Evolutionary conservation across 1,140 invertebrate species (phyloP).

Genomic region (Wasmannia auropunctata): DNA sequence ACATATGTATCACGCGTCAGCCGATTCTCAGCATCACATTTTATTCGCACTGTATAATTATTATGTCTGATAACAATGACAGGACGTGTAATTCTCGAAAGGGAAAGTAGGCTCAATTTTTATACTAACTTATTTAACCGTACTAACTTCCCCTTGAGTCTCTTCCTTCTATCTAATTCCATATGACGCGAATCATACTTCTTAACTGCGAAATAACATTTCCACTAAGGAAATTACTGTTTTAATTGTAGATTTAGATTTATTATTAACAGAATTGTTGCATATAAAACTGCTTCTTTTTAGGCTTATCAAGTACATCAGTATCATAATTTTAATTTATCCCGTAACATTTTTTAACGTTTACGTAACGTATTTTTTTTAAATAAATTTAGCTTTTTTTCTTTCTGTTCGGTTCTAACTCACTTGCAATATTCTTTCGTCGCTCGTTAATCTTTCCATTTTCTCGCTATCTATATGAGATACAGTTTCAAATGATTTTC

Average conservation of each 20-base stretch:
- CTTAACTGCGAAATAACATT: slow-evolving; percentile 8
- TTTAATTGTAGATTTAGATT: slow-evolving; percentile 1
- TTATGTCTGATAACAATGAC: slow-evolving; percentile 30
- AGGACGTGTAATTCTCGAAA: slow-evolving; percentile 33
- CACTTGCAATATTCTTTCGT: not conserved
- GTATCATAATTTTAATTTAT: not conserved
- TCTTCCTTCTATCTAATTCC: not conserved
- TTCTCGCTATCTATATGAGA: slow-evolving; percentile 27
- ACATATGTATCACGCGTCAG: slow-evolving; percentile 33
- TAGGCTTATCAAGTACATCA: not conserved
- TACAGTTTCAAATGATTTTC: slow-evolving; percentile 69
- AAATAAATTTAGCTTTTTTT: not conserved
- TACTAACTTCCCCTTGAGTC: slow-evolving; percentile 12
- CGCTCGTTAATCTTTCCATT: not conserved
- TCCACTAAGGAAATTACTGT: not conserved
- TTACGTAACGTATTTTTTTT: not conserved
- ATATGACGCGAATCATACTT: not conserved
- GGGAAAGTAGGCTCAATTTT: slow-evolving; percentile 10
- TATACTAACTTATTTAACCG: slow-evolving; percentile 6
- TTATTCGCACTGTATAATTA: slow-evolving; percentile 39
- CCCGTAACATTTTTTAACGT: no score
- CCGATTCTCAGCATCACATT: slow-evolving; percentile 71
- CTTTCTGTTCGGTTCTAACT: not conserved
- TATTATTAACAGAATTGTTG: not conserved
- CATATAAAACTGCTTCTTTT: not conserved